These are phyloP conservation scores for Xiphophorus maculatus DNA, from an alignment of 2,113 vertebrate genomes.

Conservation along the genomic window DNA sequence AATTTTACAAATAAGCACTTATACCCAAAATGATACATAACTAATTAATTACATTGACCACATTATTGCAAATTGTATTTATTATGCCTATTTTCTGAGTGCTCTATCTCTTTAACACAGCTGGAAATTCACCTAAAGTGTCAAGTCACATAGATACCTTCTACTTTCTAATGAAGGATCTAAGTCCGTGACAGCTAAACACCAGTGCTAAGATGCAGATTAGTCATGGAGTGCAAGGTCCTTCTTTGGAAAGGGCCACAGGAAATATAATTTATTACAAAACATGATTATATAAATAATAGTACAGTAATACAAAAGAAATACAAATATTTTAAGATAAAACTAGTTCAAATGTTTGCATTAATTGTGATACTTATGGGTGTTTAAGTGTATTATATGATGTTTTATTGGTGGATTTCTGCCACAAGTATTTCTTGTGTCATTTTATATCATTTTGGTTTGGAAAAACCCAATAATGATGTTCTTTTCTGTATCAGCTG, in stretches of 20 bases:
- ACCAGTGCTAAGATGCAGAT: background rate
- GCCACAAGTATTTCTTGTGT: too few species aligned
- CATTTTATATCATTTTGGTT: background rate
- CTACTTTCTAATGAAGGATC: background rate
- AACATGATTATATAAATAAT: background rate
- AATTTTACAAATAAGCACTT: background rate
- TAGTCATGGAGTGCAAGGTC: background rate
- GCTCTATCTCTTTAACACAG: background rate
- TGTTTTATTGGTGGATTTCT: background rate
- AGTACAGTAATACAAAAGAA: background rate
- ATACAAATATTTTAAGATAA: background rate
- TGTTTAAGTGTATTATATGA: background rate
- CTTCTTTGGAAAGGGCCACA: background rate
- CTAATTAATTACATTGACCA: background rate
- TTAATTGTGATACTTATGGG: background rate
- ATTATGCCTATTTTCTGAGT: background rate
- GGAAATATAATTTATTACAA: background rate
- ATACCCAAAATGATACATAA: background rate
- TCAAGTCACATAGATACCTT: background rate
- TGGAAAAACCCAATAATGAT: background rate
- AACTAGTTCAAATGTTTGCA: background rate
- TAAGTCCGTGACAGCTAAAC: background rate
- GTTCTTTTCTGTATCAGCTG: too few species aligned
- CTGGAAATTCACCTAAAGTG: background rate
- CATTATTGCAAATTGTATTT: background rate